A percentile compares a stretch with the other conserved stretches of the same genome.
These are phyloP conservation scores for Ophiodon elongatus DNA, from an alignment of 2,113 vertebrate genomes.

Conservation along the genomic window DNA sequence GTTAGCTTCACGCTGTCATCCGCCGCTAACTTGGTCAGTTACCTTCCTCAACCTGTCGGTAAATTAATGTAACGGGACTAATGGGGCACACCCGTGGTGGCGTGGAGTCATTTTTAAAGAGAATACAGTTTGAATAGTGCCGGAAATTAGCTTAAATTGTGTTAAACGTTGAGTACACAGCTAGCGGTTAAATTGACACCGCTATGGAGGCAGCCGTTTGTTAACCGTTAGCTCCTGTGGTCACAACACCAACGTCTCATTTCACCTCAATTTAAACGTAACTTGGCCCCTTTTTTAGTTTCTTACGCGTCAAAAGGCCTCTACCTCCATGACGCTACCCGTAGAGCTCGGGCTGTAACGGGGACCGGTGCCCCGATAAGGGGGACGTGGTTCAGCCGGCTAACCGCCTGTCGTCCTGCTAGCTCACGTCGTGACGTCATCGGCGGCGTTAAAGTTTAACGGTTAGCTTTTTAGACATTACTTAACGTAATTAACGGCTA, in stretches of 20 bases:
- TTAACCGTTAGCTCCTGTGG: slow-evolving; percentile 13
- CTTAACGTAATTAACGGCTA: too few species aligned
- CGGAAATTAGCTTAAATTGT: neutral
- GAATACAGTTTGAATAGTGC: neutral
- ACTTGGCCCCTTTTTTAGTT: too few species aligned
- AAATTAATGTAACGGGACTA: neutral
- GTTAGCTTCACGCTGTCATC: slow-evolving; percentile 39
- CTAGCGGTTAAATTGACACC: slow-evolving; percentile 38
- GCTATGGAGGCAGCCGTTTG: slow-evolving; percentile 22
- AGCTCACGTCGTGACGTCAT: slow-evolving; percentile 30
- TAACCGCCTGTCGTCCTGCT: slow-evolving; percentile 42
- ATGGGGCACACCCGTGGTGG: fast-evolving
- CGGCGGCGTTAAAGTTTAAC: slow-evolving; percentile 41
- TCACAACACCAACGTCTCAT: too few species aligned
- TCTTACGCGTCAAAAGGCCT: too few species aligned
- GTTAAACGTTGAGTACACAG: slow-evolving; percentile 5
- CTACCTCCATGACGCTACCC: too few species aligned
- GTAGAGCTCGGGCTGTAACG: too few species aligned
- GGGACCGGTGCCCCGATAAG: neutral
- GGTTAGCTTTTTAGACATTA: too few species aligned
- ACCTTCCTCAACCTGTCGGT: neutral
- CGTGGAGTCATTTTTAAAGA: fast-evolving
- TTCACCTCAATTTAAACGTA: too few species aligned
- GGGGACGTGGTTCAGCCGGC: slow-evolving; percentile 16
- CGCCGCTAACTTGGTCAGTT: slow-evolving; percentile 33